phyloP scores from a whole-genome alignment of 1,140 invertebrate genomes.

The Tetramorium parvispinum region DNA sequence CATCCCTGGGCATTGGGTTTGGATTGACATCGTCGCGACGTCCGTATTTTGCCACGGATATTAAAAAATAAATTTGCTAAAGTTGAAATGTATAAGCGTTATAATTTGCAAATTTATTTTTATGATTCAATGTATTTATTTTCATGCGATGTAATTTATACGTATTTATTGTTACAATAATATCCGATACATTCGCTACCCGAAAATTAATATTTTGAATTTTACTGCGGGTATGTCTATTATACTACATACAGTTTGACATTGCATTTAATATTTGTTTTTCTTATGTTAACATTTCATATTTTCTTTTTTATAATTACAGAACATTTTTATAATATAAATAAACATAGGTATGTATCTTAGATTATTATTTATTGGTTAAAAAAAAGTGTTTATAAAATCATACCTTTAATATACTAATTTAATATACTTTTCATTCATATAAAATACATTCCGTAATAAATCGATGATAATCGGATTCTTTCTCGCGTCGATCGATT shows the following conservation, averaged over 20 bases:
- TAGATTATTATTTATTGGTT: neutral
- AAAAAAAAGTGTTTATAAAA: neutral
- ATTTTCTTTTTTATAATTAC: neutral
- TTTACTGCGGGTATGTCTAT: neutral
- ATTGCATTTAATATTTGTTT: neutral
- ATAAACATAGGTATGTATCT: neutral
- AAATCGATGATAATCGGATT: neutral
- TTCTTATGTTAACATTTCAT: slow-evolving; percentile 2
- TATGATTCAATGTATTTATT: neutral
- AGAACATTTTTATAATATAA: slow-evolving; percentile 2
- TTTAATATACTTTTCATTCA: neutral
- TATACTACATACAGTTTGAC: neutral
- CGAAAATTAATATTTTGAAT: slow-evolving; percentile 40
- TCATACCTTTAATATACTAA: neutral
- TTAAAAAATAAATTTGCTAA: neutral
- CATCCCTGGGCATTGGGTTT: neutral
- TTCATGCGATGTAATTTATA: neutral
- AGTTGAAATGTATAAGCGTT: neutral
- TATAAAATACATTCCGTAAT: neutral
- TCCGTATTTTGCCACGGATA: neutral
- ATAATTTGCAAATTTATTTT: slow-evolving; percentile 34
- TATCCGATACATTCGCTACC: slow-evolving; percentile 2
- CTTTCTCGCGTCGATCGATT: neutral
- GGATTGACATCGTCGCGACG: slow-evolving; percentile 11
- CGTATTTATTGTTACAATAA: slow-evolving; percentile 18